phyloP scores from a whole-genome alignment of 2,113 vertebrate genomes.

The Chelonoidis abingdonii region DNA sequence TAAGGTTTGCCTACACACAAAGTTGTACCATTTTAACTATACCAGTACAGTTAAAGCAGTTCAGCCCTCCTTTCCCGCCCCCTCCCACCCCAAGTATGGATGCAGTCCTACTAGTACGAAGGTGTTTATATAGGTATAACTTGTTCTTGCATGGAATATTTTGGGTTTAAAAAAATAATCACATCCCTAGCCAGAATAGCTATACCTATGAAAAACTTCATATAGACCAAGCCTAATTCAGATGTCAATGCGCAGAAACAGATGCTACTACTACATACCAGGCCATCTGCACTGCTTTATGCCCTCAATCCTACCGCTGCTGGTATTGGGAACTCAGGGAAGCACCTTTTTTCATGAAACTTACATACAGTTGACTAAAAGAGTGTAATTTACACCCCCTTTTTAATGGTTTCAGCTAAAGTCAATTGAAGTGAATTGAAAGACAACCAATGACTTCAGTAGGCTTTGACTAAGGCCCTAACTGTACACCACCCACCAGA shows the following conservation, averaged over 20 bases:
- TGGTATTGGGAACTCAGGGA: background rate
- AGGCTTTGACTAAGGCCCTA: conserved; percentile 45
- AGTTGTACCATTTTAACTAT: background rate
- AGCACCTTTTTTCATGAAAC: background rate
- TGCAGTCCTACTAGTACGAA: rapidly evolving
- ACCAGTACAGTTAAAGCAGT: background rate
- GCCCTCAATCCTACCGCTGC: background rate
- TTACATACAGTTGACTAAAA: background rate
- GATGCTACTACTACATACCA: rapidly evolving
- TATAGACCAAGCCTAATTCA: background rate
- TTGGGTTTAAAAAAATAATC: background rate
- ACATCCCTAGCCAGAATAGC: rapidly evolving
- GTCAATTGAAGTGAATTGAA: conserved; percentile 47
- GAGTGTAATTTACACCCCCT: background rate
- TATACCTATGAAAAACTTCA: background rate
- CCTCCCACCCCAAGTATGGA: rapidly evolving
- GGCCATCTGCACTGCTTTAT: background rate
- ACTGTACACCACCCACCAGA: conserved; percentile 33
- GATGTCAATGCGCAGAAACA: rapidly evolving
- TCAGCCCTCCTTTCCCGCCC: background rate
- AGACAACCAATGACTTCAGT: conserved; percentile 23
- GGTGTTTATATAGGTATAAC: rapidly evolving
- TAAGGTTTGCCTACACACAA: rapidly evolving
- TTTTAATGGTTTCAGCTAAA: background rate
- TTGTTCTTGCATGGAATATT: background rate